Evolutionary conservation across 1,140 invertebrate genomes (phyloP), one percentile per base, ranked within the genome.

Genomic region (Bombus huntii): DNA sequence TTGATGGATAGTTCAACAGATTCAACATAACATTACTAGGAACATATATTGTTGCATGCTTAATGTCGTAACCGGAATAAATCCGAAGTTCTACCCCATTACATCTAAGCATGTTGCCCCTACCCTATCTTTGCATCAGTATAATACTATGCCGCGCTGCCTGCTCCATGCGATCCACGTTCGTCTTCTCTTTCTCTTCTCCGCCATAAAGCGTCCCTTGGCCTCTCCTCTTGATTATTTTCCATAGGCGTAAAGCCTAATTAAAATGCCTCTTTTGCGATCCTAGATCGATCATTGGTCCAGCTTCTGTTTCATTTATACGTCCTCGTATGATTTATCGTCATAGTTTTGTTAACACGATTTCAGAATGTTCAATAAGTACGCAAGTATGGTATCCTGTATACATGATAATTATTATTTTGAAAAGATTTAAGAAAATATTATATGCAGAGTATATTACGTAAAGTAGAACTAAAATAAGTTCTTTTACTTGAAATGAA

Each of bases 31-130:
- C 74, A 53, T 89, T 78, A 74, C 68, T 25, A n/a, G 18, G 79
- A 87, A 81, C 90, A 93, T 91, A 89, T 89, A 92, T 42, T 73
- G 84, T 89, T 53, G 47, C 47, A 53, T 53, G 47, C 18, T 93
- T 90, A 92, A 94, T 93, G 92, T 91, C 91, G 92, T 92, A 92
- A 93, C 90, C 88, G 89, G 91, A 93, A 93, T 94, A 93, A 94
- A 91, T 94, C 91, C 88, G 81, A 89, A 88, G 92, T 93, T 93
- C 91, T 93, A 92, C 90, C 89, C 93, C 92, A 93, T 94, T 94
- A 93, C 92, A 89, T 85, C 92, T 92, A 93, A 94, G 91, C 90
- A 89, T 90, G 90, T 84, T 91, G 93, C 90, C 93, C 87, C 88
- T 91, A 88, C 89, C 91, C 87, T 90, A 85, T 92, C 92, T 90